Base-by-base conservation (phyloP, 2,113 vertebrate species). In the Nanorana parkeri region DNA sequence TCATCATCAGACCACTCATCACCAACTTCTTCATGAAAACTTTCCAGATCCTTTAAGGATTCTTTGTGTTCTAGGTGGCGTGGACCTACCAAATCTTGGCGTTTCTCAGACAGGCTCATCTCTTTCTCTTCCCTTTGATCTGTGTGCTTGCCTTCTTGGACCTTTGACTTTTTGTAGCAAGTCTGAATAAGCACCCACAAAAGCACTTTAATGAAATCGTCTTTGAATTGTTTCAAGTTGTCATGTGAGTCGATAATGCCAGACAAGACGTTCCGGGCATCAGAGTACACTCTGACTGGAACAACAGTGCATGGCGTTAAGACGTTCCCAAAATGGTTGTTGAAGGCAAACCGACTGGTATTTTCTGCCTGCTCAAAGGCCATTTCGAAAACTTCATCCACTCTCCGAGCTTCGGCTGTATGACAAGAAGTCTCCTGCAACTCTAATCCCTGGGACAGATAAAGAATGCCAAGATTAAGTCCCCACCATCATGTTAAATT, bases 351-450 rank as follows among this genome's bases (percentile, higher is more conserved):
- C 63, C 92, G 84, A 81, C 91, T 91, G 0, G 90, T 74, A 47
- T 84, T 85, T 78, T 96, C 95, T 4, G 95, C 91, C 4, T 91
- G 91, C 83, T 96, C 94, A 41, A 99, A 98, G 10, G 96, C 96
- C 61, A 87, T 91, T 88, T 96, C 96, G 78, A 99, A 99, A 66
- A 99, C 93, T 89, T 99, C 97, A 73, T 99, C 97, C 67, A 99
- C 96, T 85, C 94, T 92, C 77, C 92, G 95, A 32, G 97, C 98
- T 92, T 99, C 98, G 83, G 95, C 96, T 5, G 97, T 96, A 85
- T 99, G 98, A 85, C 98, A 99, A 8, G 98, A 98, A 0, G 98
- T 99, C 89, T 99, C 98, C 89, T 98, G 97, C 67, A 99, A 90
- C 91, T 99, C 98, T 80, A 99, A 87, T 4, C 98, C 98, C 97